Conservation (phyloP, 2,888 invertebrate genomes). For the Holacanthella duospinosa region DNA sequence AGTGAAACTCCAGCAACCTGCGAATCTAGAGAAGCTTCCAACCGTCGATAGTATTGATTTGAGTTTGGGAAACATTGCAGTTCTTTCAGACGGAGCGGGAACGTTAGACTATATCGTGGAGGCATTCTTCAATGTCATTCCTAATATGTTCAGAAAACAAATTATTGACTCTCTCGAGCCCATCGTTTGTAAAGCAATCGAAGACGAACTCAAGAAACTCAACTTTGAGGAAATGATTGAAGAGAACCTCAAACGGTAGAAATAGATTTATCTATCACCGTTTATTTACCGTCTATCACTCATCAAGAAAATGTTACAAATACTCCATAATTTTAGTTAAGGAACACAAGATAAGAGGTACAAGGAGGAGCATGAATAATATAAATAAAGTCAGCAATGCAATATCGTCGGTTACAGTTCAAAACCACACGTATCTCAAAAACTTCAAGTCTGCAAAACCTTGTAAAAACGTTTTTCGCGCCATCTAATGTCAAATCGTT, state of each 20-base stretch:
- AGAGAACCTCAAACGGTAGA: constrained; percentile 40
- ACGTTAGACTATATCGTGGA: constrained; percentile 73
- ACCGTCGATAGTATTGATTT: constrained; percentile 62
- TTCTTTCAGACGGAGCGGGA: constrained; percentile 74
- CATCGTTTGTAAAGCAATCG: constrained; percentile 61
- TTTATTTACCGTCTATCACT: background rate
- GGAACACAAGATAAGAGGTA: background rate
- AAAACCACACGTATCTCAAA: no score
- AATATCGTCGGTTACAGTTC: no score
- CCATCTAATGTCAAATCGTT: no score
- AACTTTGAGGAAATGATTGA: constrained; percentile 64
- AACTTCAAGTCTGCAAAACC: no score
- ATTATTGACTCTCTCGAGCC: constrained; percentile 75
- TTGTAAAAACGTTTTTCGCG: no score
- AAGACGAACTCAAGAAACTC: constrained; percentile 51
- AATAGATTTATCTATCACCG: background rate
- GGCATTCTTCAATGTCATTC: constrained; percentile 65
- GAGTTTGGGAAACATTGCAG: constrained; percentile 72
- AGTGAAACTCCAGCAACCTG: constrained; percentile 58
- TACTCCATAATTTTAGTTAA: background rate
- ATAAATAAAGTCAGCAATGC: background rate
- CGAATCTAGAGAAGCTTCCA: constrained; percentile 64
- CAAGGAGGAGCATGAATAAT: background rate
- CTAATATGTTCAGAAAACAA: constrained; percentile 74
- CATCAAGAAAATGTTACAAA: background rate